Conservation (phyloP, 2,888 invertebrate genomes). For the Bombylius discolor region DNA sequence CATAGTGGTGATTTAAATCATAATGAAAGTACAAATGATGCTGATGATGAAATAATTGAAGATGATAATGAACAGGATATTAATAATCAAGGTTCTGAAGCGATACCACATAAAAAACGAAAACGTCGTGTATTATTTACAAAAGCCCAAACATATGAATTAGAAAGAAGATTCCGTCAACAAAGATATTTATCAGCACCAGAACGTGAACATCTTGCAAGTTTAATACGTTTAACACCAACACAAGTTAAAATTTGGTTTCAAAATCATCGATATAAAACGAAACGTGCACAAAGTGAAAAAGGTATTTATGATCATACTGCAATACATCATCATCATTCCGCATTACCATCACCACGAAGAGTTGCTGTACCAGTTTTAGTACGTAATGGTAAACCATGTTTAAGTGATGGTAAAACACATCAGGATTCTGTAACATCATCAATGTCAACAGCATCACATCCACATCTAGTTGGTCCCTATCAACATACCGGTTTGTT, state of each 20-base stretch:
- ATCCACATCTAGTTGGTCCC: constrained; percentile 36
- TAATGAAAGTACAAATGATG: constrained; percentile 29
- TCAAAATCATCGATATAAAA: constrained; percentile 97
- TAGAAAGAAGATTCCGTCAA: constrained; percentile 88
- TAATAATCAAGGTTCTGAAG: constrained; percentile 29
- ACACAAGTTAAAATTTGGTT: constrained; percentile 99
- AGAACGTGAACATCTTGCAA: constrained; percentile 92
- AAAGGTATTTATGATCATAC: constrained; percentile 57
- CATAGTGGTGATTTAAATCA: constrained; percentile 7
- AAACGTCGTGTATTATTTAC: constrained; percentile 95
- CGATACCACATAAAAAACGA: constrained; percentile 64
- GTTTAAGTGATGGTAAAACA: constrained; percentile 46
- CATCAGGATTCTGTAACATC: constrained; percentile 34
- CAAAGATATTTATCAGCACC: constrained; percentile 96
- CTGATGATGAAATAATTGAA: constrained; percentile 38
- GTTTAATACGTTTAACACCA: constrained; percentile 86
- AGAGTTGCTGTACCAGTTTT: constrained; percentile 89
- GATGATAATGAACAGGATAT: constrained; percentile 39
- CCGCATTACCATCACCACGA: constrained; percentile 65
- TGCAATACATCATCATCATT: constrained; percentile 30
- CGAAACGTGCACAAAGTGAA: constrained; percentile 94
- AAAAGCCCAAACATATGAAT: constrained; percentile 92
- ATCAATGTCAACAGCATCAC: constrained; percentile 25
- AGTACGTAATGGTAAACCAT: constrained; percentile 89
- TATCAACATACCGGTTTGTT: constrained; percentile 30